Percentiles rank a stretch among this genome's conserved stretches.
phyloP scores from a whole-genome alignment of 1,140 invertebrate genomes.

The Leptinotarsa undecemlineata region DNA sequence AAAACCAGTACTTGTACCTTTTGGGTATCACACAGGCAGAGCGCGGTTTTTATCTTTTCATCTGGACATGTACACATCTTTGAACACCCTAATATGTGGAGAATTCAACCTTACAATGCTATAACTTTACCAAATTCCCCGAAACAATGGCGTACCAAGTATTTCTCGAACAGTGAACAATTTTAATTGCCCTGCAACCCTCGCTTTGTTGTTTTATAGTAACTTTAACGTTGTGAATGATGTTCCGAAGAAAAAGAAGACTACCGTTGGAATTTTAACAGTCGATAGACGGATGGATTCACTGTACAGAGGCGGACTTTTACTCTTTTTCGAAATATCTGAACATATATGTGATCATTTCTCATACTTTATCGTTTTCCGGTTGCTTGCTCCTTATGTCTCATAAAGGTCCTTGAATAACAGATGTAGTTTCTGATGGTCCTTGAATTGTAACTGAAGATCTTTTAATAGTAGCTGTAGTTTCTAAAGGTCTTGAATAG shows the following conservation, averaged over 20 bases:
- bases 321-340: too few species aligned
- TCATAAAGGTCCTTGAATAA: too few species aligned
- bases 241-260: constrained; percentile 13
- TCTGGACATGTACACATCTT: constrained; percentile 24
- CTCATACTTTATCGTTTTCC: too few species aligned
- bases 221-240: constrained; percentile 5
- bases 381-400: too few species aligned
- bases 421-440: too few species aligned
- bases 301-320: background rate
- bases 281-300: background rate
- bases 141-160: constrained; percentile 27
- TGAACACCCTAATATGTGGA: constrained; percentile 26
- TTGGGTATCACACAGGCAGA: constrained; percentile 27
- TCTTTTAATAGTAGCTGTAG: too few species aligned
- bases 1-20: constrained; percentile 26
- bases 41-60: constrained; percentile 27
- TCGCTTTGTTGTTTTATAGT: constrained; percentile 8
- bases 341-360: too few species aligned
- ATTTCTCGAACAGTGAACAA: constrained; percentile 28
- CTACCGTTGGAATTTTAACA: constrained; percentile 11
- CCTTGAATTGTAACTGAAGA: too few species aligned
- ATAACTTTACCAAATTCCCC: constrained; percentile 24
- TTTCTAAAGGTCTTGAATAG: too few species aligned
- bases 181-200: constrained; percentile 19
- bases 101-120: constrained; percentile 25